Evolutionary conservation across 53 echinoderm and acorn worm species (phyloP), one percentile per base, ranked within the genome.

Genomic region (Hippasteria phrygiana): DNA sequence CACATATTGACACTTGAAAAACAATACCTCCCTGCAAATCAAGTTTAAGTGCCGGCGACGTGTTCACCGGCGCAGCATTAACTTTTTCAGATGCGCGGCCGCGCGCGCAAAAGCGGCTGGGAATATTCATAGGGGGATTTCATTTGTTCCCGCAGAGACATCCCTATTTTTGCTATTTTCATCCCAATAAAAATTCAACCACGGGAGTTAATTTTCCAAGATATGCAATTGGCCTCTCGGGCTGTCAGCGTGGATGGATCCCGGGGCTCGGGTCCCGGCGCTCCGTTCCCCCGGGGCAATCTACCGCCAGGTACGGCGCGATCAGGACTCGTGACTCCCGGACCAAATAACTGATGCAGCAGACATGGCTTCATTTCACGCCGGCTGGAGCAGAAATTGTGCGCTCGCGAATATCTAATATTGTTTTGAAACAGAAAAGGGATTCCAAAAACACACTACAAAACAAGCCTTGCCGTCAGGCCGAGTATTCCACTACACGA

Each of bases 341-440:
- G 32, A 42, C 39, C 20, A 39, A 62, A 42, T 79, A 79, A 56
- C 36, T 41, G 51, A 76, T 50, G 76, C 56, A 79, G 79, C 37
- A 62, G 38, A 62, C 79, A 79, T 39, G 40, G 22, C 34, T 76
- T 76, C 79, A 79, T 62, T 62, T 79, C 79, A 56, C 40, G 79
- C 79, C 24, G 27, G 29, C 26, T 35, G 41, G 36, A 79, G 62
- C 79, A 79, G 79, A 79, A 56, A 59, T 50, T 31, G 33, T 22
- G 29, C 35, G 34, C 20, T 51, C 56, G 28, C 0, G 55, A 79
- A 79, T 79, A 4, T 12, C 40, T 73, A 43, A 73, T 42, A 27
- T 38, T 62, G 79, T 42, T 73, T 5, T 22, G 39, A 10, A 62
- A 79, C 24, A 4, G 28, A 62, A 5, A n/a, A 39, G n/a, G 36